Percentiles rank a stretch among this genome's conserved stretches.
Conservation (phyloP, 2,113 vertebrate species). For the Machaerirhynchus nigripectus region DNA sequence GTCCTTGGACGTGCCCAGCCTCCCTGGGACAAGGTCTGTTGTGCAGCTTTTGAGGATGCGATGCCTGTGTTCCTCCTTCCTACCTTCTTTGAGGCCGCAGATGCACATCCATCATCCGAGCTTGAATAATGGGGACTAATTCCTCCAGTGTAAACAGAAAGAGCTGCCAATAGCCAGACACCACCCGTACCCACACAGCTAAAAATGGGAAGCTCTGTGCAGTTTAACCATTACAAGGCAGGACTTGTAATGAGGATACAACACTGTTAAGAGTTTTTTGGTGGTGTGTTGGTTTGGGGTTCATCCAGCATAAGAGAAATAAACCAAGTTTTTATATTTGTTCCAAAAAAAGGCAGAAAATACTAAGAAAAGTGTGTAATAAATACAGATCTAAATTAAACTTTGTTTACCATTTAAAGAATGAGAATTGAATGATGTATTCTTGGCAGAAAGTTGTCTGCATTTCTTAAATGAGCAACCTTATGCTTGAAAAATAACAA, state of each 20-base stretch:
- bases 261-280: not conserved
- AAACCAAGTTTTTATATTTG: not conserved
- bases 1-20: not conserved
- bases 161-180: not conserved
- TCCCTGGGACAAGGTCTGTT: not conserved
- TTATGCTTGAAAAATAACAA: not conserved
- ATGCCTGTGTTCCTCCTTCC: not conserved
- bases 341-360: not conserved
- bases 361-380: not conserved
- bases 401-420: not conserved
- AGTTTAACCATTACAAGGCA: not conserved
- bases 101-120: accelerated
- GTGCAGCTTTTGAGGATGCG: not conserved
- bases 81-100: not conserved
- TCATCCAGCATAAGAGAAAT: not conserved
- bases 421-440: not conserved
- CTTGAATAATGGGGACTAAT: not conserved
- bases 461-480: not conserved
- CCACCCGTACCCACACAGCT: accelerated
- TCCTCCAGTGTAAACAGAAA: not conserved
- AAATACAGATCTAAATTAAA: not conserved
- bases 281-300: not conserved
- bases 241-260: not conserved
- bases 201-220: accelerated
- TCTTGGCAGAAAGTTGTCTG: not conserved